Percentiles rank a stretch among this genome's conserved stretches.
Conservation (phyloP, 2,888 invertebrate species). For the Ophion obscuratus region DNA sequence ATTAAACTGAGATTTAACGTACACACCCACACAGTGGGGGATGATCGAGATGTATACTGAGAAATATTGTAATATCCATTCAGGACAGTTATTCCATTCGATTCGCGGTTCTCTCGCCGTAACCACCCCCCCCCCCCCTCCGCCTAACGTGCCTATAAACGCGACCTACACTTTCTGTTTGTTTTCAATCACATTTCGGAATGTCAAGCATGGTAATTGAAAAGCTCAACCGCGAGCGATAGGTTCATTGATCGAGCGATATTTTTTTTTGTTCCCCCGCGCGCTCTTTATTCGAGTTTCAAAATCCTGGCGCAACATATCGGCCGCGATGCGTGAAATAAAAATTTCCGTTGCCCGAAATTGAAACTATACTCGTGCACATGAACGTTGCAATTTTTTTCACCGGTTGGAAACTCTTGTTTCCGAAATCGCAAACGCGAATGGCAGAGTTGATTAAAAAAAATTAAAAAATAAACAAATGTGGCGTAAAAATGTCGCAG, state of each 20-base stretch:
- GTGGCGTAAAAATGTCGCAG: no score
- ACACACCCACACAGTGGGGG: not conserved
- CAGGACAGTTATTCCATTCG: slow-evolving; percentile 20
- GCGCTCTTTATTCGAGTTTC: not conserved
- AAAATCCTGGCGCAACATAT: not conserved
- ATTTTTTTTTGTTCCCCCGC: not conserved
- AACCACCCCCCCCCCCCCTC: not conserved
- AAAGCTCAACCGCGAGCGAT: not conserved
- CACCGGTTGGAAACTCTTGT: no score
- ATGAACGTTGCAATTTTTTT: no score
- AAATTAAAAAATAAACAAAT: no score
- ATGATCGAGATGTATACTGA: slow-evolving; percentile 12
- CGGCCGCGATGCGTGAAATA: not conserved
- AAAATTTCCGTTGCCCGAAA: not conserved
- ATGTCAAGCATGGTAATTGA: slow-evolving; percentile 19
- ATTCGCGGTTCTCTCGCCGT: not conserved
- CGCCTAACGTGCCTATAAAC: not conserved
- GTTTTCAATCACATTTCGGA: slow-evolving; percentile 25
- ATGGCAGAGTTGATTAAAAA: no score
- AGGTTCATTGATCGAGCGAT: slow-evolving; percentile 23
- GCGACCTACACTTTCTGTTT: slow-evolving; percentile 8
- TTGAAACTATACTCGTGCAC: not conserved
- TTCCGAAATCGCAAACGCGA: no score
- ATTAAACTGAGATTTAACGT: slow-evolving; percentile 55
- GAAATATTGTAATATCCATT: slow-evolving; percentile 42